Base-by-base conservation (phyloP, 2,797 vertebrate genomes). In the Parotocinclus haroldoi region DNA sequence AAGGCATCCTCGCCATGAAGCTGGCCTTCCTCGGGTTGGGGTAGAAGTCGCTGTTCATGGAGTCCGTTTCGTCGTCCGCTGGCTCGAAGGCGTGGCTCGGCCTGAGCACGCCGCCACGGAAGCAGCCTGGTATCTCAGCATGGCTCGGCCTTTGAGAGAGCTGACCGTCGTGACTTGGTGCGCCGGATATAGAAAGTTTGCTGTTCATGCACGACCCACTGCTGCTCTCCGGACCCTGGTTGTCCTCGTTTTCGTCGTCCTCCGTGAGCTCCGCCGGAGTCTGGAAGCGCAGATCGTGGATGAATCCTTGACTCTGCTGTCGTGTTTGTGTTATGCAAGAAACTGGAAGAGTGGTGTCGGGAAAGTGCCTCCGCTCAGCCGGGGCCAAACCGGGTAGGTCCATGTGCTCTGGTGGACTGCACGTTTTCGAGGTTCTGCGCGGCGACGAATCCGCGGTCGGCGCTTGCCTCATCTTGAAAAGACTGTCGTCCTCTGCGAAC, bases 1-100 rank as follows among this genome's bases (percentile, higher is more conserved):
- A 91, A 7, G 93, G 76, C 13, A 89, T 83, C 48, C 90, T 88
- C 64, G 86, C 89, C 77, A 93, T 89, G 81, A 92, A 92, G 78
- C 94, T 95, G 73, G 87, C 85, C 73, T 94, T 93, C 65, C 87
- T 84, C 52, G 86, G 87, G 49, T 86, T 88, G 0, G 76, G 80
- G 49, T 84, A 82, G 57, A 77, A 63, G 42, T 90, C 88, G 13
- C 88, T 92, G 50, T 85, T 89, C 4, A 82, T 54, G 46, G 91
- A 93, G 42, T 87, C 86, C 64, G 85, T 83, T 48, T 75, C 73
- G 0, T 91, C 84, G n/a, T 87, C 85, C 0, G 80, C 68, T 0
- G 76, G 77, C 63, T 90, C 86, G 42, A 80, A 83, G 54, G 71
- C 72, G 58, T 46, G 62, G 70, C 66, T 82, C 63, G 84, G 79